Percentiles rank a stretch among this genome's conserved stretches.
Conservation (phyloP, 2,888 invertebrate species). For the Physocephala rufipes region DNA sequence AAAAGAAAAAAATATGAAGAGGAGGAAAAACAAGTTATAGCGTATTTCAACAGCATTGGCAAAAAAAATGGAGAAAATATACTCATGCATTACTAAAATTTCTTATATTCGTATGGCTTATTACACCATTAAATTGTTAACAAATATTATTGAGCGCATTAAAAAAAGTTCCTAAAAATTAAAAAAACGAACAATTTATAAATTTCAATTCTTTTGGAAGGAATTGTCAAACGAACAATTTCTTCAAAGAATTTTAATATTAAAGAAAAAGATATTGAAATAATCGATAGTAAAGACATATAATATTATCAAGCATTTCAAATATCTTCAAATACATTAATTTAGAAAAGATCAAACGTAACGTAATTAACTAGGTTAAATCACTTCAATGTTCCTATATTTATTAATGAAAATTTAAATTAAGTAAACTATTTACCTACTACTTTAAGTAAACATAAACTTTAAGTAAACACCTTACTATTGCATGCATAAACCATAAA, state of each 20-base stretch:
- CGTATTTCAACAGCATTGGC: slow-evolving; percentile 12
- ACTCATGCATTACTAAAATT: not conserved
- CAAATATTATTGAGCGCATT: slow-evolving; percentile 14
- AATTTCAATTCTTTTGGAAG: slow-evolving; percentile 7
- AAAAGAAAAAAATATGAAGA: not conserved
- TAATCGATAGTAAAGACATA: slow-evolving; percentile 18
- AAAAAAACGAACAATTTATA: slow-evolving; percentile 15
- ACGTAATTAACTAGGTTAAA: slow-evolving; percentile 22
- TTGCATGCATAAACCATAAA: not conserved
- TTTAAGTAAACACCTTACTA: slow-evolving; percentile 14
- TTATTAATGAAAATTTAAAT: slow-evolving; percentile 24
- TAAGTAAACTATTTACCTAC: not conserved
- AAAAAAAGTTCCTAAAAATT: slow-evolving; percentile 1
- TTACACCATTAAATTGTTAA: slow-evolving; percentile 10
- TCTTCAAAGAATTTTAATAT: slow-evolving; percentile 24
- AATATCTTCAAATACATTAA: slow-evolving; percentile 10
- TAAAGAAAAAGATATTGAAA: slow-evolving; percentile 9
- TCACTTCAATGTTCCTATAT: slow-evolving; percentile 44
- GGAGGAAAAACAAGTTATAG: no score
- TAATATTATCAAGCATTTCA: slow-evolving; percentile 23
- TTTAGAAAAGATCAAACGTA: slow-evolving; percentile 12
- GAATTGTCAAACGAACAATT: no score
- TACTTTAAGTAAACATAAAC: not conserved
- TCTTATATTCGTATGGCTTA: slow-evolving; percentile 4
- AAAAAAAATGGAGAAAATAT: slow-evolving; percentile 14